These are phyloP conservation scores for Drosophila yooni DNA, from an alignment of 2,888 invertebrate genomes.

Conservation along the genomic window DNA sequence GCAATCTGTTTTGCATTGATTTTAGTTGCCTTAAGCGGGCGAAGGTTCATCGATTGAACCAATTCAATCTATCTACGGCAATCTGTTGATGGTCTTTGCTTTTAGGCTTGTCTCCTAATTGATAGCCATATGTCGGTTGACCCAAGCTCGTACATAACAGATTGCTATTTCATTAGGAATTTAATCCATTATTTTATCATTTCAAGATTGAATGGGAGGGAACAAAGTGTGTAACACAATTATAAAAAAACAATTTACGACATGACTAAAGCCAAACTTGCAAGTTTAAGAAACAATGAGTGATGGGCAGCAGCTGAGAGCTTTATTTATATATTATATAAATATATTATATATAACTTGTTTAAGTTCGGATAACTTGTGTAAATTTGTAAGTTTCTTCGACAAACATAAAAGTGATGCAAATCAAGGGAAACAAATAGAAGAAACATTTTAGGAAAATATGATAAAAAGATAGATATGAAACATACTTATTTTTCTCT, in stretches of 20 bases:
- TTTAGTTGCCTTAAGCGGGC: conserved; percentile 15
- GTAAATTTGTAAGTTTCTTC: background rate
- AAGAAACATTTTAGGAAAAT: background rate
- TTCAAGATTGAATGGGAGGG: background rate
- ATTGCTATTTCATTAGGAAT: background rate
- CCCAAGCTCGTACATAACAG: background rate
- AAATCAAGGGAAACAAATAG: background rate
- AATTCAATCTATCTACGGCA: conserved; percentile 6
- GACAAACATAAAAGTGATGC: background rate
- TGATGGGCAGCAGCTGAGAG: background rate
- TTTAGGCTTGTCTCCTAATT: conserved; percentile 8
- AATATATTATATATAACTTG: background rate
- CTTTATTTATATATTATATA: background rate
- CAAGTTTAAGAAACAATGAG: background rate
- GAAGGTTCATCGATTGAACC: conserved; percentile 23
- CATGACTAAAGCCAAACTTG: background rate
- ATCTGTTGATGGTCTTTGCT: conserved; percentile 12
- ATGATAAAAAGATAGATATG: background rate
- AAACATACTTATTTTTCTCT: no score
- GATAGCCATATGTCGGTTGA: conserved; percentile 8
- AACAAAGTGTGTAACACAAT: background rate
- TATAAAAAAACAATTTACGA: background rate
- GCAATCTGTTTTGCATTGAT: conserved; percentile 58
- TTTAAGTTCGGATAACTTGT: background rate
- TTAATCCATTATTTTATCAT: background rate